Conservation (phyloP, 2,888 invertebrate genomes). For the Drosophila mercatorum region DNA sequence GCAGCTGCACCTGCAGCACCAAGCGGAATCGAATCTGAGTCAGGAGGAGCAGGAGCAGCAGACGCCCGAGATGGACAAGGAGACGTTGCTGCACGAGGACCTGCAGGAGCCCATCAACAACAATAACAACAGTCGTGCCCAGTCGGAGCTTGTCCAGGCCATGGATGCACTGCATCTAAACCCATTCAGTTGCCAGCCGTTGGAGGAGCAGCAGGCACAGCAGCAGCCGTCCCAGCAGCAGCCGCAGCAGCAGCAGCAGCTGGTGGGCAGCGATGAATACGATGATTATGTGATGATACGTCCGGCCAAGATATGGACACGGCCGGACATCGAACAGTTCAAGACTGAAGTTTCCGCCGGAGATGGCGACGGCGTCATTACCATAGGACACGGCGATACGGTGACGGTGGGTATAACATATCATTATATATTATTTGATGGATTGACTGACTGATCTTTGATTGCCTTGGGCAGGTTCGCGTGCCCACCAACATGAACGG, state of each 20-base stretch:
- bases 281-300: slow-evolving; percentile 86
- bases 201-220: slow-evolving; percentile 29
- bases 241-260: slow-evolving; percentile 24
- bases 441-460: neutral
- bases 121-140: slow-evolving; percentile 7
- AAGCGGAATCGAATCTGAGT: slow-evolving; percentile 42
- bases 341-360: slow-evolving; percentile 94
- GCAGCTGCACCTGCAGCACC: slow-evolving; percentile 88
- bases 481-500: slow-evolving; percentile 98
- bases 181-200: slow-evolving; percentile 68
- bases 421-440: neutral
- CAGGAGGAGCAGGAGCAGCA: slow-evolving; percentile 38
- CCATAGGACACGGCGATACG: slow-evolving; percentile 98
- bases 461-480: slow-evolving; percentile 86
- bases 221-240: slow-evolving; percentile 36
- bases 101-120: neutral
- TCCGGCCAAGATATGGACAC: slow-evolving; percentile 98
- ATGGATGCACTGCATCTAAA: slow-evolving; percentile 51
- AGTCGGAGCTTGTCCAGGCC: slow-evolving; percentile 40
- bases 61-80: slow-evolving; percentile 19
- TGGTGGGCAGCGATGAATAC: slow-evolving; percentile 64
- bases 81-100: slow-evolving; percentile 14
- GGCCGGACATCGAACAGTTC: slow-evolving; percentile 93
- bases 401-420: slow-evolving; percentile 89
- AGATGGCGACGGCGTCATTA: slow-evolving; percentile 93